Evolutionary conservation across 35 echinoderm and acorn worm genomes (phyloP), one percentile per base, ranked within the genome.

Genomic region (Apostichopus parvimensis): DNA sequence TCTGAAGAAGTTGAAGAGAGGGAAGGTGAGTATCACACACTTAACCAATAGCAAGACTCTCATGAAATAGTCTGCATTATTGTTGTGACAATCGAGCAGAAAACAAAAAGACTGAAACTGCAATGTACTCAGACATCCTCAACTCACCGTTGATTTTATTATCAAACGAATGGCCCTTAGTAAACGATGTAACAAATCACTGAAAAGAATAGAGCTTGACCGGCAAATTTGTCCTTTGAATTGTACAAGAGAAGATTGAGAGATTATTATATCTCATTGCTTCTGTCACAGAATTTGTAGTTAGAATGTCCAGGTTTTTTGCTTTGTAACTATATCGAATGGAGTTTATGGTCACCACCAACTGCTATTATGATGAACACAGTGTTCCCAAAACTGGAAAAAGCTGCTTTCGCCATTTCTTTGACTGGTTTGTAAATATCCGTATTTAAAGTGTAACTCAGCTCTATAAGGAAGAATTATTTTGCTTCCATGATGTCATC

Each of bases 1-100:
- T 4, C n/a, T 98, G 60, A 98, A 94, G 86, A 95, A 95, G 88
- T 89, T 98, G 6, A 94, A 94, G 85, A 91, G 53, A 8, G 97
- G 97, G 94, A 98, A 98, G 97, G 97, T 98, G 75, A 76, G 62
- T 60, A 5, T 57, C 22, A 53, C 0, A 7, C 22, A 26, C 15
- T 53, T 79, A 54, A 91, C 11, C 18, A 68, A 68, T 18, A 68
- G 9, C 18, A 68, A 68, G 34, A 45, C 34, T 45, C 34, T 45
- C 34, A 45, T 45, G 34, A 45, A 45, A 45, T 68, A 68, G 11
- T 11, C 18, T 68, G 64, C 64, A 14, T 11, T 18, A 14, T 68
- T 11, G 11, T 18, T 14, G 64, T 68, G 8, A 68, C 64, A 68
- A 68, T 14, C 1, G 11, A 14, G 64, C 8, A 68, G 18, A 68